phyloP scores from a whole-genome alignment of 1,140 invertebrate species.

The Heterodera carotae region DNA sequence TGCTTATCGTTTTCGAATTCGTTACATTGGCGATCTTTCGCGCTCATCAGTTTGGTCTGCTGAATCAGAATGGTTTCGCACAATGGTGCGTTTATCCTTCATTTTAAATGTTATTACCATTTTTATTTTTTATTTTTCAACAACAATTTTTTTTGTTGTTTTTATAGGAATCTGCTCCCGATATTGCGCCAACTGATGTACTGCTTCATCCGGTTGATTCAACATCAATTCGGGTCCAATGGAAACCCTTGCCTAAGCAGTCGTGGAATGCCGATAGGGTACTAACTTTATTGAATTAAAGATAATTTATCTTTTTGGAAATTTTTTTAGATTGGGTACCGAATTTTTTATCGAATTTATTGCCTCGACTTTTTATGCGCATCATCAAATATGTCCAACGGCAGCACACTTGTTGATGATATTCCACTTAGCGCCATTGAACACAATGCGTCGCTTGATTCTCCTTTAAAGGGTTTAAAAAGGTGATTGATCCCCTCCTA shows the following conservation, averaged over 20 bases:
- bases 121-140: too few species aligned
- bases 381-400: too few species aligned
- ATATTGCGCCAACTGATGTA: slow-evolving; percentile 77
- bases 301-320: too few species aligned
- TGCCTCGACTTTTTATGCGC: not conserved
- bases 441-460: too few species aligned
- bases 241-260: not conserved
- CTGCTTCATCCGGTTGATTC: slow-evolving; percentile 88
- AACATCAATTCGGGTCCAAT: slow-evolving; percentile 66
- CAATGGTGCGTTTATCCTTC: slow-evolving; percentile 69
- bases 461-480: too few species aligned
- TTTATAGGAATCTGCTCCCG: slow-evolving; percentile 79
- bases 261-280: slow-evolving; percentile 19
- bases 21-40: slow-evolving; percentile 93
- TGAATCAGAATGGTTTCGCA: slow-evolving; percentile 83
- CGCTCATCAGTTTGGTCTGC: slow-evolving; percentile 86
- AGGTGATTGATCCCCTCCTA: too few species aligned
- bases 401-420: too few species aligned
- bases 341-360: slow-evolving; percentile 25
- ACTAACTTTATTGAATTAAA: too few species aligned
- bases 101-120: too few species aligned
- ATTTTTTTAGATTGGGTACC: slow-evolving; percentile 41
- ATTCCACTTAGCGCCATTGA: too few species aligned
- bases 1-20: slow-evolving; percentile 86
- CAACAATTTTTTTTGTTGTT: too few species aligned